These are phyloP conservation scores for Lucilia sericata DNA, from an alignment of 1,140 invertebrate species.

Conservation along the genomic window DNA sequence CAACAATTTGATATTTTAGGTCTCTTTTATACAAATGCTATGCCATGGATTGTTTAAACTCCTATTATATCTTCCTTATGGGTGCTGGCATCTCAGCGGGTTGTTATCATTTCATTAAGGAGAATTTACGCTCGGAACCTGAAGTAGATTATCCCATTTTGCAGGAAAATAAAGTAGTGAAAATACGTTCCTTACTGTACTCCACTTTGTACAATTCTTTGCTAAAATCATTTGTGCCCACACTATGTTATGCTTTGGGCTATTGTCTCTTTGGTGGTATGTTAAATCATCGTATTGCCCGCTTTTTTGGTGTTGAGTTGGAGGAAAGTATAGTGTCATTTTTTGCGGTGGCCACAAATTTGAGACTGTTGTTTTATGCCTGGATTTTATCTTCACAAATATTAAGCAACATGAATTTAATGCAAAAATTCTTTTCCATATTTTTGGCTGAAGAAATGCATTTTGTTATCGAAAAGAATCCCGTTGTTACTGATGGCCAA, in stretches of 20 bases:
- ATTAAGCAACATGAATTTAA: conserved; percentile 75
- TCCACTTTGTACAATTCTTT: conserved; percentile 72
- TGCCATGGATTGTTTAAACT: conserved; percentile 68
- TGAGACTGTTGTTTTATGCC: conserved; percentile 72
- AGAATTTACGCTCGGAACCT: conserved; percentile 70
- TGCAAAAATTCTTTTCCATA: conserved; percentile 77
- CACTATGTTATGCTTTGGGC: conserved; percentile 69
- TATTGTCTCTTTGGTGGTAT: conserved; percentile 54
- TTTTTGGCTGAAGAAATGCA: conserved; percentile 76
- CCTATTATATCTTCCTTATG: conserved; percentile 73
- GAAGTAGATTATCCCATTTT: conserved; percentile 76
- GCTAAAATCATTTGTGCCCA: conserved; percentile 72
- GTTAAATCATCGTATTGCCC: conserved; percentile 50
- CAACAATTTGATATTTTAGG: conserved; percentile 43
- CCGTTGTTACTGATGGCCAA: conserved; percentile 34
- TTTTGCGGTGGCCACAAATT: conserved; percentile 52
- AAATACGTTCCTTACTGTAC: conserved; percentile 72
- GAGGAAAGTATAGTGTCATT: conserved; percentile 57
- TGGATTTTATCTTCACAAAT: conserved; percentile 79
- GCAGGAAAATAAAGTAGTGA: conserved; percentile 75
- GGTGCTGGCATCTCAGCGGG: conserved; percentile 78
- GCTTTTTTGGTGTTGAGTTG: conserved; percentile 51
- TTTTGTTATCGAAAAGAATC: conserved; percentile 70
- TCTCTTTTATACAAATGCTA: conserved; percentile 54
- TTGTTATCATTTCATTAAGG: conserved; percentile 75